phyloP scores from a whole-genome alignment of 64 coral and sea anemone species.

The Porites australiensis region DNA sequence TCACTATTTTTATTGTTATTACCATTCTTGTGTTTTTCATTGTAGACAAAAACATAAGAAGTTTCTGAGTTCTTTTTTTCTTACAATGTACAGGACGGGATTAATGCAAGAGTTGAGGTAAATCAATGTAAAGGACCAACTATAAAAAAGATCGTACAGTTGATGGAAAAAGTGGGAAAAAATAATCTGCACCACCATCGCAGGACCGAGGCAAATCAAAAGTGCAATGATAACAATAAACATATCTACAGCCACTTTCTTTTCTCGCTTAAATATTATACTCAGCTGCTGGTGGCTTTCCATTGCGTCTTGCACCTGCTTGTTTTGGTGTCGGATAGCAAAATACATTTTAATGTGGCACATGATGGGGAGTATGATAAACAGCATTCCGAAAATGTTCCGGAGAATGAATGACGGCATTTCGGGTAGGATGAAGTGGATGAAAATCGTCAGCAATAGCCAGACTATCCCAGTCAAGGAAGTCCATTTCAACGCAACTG shows the following conservation, averaged over 20 bases:
- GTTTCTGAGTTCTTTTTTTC: not conserved
- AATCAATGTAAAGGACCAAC: not conserved
- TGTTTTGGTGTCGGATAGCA: not conserved
- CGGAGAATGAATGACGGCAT: not conserved
- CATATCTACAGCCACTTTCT: constrained; percentile 9
- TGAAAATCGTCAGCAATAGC: not conserved
- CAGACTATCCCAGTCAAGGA: not conserved
- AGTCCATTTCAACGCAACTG: not conserved
- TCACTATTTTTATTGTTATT: too few species aligned
- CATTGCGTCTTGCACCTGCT: not conserved
- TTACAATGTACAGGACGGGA: not conserved
- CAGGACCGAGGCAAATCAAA: not conserved
- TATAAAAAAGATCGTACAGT: not conserved
- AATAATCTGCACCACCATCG: not conserved
- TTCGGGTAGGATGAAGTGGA: not conserved
- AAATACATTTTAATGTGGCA: constrained; percentile 7
- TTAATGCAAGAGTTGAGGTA: not conserved
- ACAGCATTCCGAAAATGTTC: not conserved
- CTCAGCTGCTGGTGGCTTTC: not conserved
- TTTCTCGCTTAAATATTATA: not conserved
- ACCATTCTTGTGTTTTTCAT: too few species aligned
- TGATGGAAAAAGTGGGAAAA: not conserved
- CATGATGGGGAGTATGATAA: not conserved
- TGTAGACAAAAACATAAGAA: too few species aligned
- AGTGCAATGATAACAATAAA: not conserved